phyloP scores from a whole-genome alignment of 2,113 vertebrate genomes.

The Clarias magur region DNA sequence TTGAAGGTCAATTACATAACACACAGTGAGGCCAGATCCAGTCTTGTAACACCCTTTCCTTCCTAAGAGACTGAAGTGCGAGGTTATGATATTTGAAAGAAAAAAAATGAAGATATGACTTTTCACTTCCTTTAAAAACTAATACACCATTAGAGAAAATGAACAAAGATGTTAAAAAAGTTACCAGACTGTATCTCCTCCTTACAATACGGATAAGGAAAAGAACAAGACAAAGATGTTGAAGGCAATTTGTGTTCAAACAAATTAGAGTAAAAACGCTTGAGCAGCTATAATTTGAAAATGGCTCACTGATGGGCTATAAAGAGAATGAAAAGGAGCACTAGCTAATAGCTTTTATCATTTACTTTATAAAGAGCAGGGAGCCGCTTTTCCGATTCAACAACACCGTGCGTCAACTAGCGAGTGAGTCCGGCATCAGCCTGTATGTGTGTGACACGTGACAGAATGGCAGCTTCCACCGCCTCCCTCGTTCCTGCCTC shows the following conservation, averaged over 20 bases:
- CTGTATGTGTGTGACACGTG: slow-evolving; percentile 19
- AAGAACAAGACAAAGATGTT: neutral
- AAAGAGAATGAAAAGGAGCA: slow-evolving; percentile 2
- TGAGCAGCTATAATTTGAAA: slow-evolving; percentile 6
- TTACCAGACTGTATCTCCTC: neutral
- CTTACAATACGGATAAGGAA: neutral
- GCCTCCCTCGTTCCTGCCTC: slow-evolving; percentile 19
- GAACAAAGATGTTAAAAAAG: slow-evolving; percentile 1
- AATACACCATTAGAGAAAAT: neutral
- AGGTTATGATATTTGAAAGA: neutral
- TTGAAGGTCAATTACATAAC: slow-evolving; percentile 29
- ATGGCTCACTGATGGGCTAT: slow-evolving; percentile 22
- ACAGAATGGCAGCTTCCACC: slow-evolving; percentile 28
- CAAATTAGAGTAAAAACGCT: neutral
- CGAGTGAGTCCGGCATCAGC: slow-evolving; percentile 8
- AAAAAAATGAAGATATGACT: neutral
- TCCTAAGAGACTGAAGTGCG: neutral
- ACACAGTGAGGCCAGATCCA: neutral
- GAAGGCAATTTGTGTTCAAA: slow-evolving; percentile 7
- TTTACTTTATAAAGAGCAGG: neutral
- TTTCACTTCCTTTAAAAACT: neutral
- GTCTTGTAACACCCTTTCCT: slow-evolving; percentile 42
- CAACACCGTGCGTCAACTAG: neutral
- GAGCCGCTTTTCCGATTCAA: neutral
- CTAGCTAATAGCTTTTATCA: slow-evolving; percentile 3